phyloP scores from a whole-genome alignment of 2,113 vertebrate genomes.

The Serilophus lunatus region DNA sequence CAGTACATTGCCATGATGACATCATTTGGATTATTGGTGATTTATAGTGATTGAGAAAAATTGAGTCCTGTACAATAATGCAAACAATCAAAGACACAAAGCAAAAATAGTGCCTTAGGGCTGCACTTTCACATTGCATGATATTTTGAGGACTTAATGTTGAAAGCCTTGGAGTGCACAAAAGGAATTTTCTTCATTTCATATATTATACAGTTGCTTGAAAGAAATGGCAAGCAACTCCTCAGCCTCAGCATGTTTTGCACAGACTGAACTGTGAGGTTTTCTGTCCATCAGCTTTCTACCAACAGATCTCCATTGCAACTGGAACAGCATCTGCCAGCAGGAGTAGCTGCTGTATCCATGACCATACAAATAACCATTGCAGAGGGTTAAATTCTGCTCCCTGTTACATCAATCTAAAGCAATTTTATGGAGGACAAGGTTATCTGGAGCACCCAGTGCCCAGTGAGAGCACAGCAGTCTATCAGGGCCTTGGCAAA shows the following conservation, averaged over 20 bases:
- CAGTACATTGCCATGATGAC: conserved; percentile 10
- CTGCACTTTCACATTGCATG: background rate
- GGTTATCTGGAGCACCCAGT: background rate
- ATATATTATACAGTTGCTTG: conserved; percentile 32
- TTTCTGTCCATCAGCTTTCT: background rate
- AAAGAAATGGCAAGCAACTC: conserved; percentile 41
- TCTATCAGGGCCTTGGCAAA: background rate
- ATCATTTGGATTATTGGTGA: conserved; percentile 61
- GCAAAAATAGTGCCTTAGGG: conserved; percentile 8
- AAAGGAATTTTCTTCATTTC: conserved; percentile 39
- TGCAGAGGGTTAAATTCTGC: background rate
- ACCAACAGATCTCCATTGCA: background rate
- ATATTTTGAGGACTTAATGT: conserved; percentile 13
- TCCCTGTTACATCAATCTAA: background rate
- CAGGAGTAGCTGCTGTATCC: background rate
- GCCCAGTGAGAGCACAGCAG: background rate
- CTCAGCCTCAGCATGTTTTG: background rate
- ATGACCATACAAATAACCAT: background rate
- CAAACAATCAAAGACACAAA: conserved; percentile 51
- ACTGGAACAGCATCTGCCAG: background rate
- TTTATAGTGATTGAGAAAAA: conserved; percentile 63
- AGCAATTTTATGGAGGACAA: background rate
- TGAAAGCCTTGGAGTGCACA: conserved; percentile 32
- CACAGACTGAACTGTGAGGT: background rate
- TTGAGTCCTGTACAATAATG: conserved; percentile 30